phyloP scores from a whole-genome alignment of 2,797 vertebrate species.

The Mionectes olivaceus region DNA sequence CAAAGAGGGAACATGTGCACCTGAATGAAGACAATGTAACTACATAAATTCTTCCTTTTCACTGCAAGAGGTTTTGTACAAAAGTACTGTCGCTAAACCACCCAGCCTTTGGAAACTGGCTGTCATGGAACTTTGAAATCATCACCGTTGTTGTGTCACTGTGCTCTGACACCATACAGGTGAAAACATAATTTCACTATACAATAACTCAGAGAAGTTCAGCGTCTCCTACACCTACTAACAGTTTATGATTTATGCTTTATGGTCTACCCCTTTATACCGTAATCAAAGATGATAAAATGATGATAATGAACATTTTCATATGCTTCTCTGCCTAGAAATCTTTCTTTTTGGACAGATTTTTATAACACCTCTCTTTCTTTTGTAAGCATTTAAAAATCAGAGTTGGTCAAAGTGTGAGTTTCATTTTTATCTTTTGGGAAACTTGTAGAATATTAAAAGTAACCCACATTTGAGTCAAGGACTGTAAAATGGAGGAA shows the following conservation, averaged over 20 bases:
- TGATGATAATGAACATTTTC: not conserved
- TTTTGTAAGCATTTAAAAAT: not conserved
- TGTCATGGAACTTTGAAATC: not conserved
- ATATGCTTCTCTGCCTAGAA: not conserved
- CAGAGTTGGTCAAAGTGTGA: not conserved
- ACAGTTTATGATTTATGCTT: not conserved
- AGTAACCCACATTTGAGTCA: not conserved
- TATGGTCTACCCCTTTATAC: not conserved
- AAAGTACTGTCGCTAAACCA: not conserved
- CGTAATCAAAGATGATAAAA: not conserved
- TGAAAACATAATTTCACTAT: not conserved
- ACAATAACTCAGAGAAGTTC: not conserved
- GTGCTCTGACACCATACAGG: not conserved
- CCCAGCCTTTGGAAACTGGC: not conserved
- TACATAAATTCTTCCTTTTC: not conserved
- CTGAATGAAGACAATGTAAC: not conserved
- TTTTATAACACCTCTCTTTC: not conserved
- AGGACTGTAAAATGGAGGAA: not conserved
- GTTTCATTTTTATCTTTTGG: not conserved
- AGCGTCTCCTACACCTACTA: not conserved
- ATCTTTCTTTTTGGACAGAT: not conserved
- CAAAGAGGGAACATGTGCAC: accelerated
- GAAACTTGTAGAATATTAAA: not conserved
- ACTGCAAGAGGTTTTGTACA: not conserved
- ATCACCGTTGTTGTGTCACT: not conserved